Base-by-base conservation (phyloP, 2,888 invertebrate species). In the Urechis unicinctus region DNA sequence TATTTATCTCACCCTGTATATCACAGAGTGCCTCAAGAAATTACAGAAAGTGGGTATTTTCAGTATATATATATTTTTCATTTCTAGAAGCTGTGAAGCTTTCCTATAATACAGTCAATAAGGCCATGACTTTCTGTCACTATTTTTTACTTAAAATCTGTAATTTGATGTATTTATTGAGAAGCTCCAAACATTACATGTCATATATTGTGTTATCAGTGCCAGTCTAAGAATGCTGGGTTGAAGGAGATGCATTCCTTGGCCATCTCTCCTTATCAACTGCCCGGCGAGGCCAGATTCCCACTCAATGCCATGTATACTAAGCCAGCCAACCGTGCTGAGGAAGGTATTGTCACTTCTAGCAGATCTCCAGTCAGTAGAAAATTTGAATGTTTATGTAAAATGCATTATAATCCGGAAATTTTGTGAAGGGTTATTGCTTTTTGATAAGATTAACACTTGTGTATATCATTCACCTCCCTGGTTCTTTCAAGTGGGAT, bases 1-100 rank as follows among this genome's bases (percentile, higher is more conserved):
- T 28, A 98, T 99, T 69, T 99, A 99, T 77, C 85, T 97, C 48
- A 98, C 96, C 0, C 81, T 99, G 41, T 98, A 97, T 77, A 90
- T 97, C 66, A 95, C 94, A 0, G 98, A 99, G 79, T 98, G 98
- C 72, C 81, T 99, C 61, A 96, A 97, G 77, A 88, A 88, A 68
- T 81, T 98, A 29, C 93, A 95, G 73, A 89, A 89, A 71, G 81
- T 81, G 64, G 41, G 49, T 29, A 44, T 21, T 48, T 29, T 17
- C 17, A 17, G 17, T 36, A 17, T n/a, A 30, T 44, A 25, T 22
- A 53, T 53, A 21, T n/a, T 48, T 50, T 50, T 42, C 41, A 28
- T 21, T 13, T 29, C n/a, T n/a, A n/a, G n/a, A n/a, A n/a, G n/a
- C n/a, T n/a, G n/a, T n/a, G n/a, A n/a, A n/a, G n/a, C n/a, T n/a